Base-by-base conservation (phyloP, 2,888 invertebrate species). In the Himalopsyche anomala region DNA sequence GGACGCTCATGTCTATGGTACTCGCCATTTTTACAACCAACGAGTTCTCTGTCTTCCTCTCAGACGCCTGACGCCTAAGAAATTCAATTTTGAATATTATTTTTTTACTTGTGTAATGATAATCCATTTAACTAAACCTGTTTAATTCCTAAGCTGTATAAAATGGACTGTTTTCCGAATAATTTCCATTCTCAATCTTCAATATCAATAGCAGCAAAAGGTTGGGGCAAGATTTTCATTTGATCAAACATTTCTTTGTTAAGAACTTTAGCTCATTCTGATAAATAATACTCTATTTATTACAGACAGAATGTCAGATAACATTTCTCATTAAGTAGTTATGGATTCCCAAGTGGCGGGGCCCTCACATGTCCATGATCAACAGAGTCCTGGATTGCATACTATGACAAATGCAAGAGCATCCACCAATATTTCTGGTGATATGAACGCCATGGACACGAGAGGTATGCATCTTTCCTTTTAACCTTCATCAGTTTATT, bases 271-370 rank as follows among this genome's bases (percentile, higher is more conserved):
- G 62, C 19, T 19, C 28, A 62, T 9, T 62, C 15, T 62, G 62
- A 19, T n/a, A 19, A 62, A 3, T 19, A n/a, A 62, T 62, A 5
- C 62, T 62, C 6, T 19, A 51, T 62, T 19, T 62, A 11, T 62
- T 62, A 28, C 62, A 62, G 62, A 9, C 9, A 28, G 62, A 28
- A 62, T 62, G 19, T 19, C 28, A 19, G 6, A 62, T 8, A 19
- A 62, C 19, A 11, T 62, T 62, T 62, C 62, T 6, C 19, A 62
- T 62, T 62, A 74, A 80, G 42, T 80, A 40, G 36, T n/a, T 6
- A 80, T 80, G 80, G 80, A 80, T 42, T 80, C 80, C 11, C 80
- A 80, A 80, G 42, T 80, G 42, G 80, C 80, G 19, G 80, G 80
- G n/a, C 80, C 80, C 36, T 80, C 80, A 38, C 38, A n/a, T 80